Conservation (phyloP, 2,888 invertebrate species). For the Drosophila subquinaria region DNA sequence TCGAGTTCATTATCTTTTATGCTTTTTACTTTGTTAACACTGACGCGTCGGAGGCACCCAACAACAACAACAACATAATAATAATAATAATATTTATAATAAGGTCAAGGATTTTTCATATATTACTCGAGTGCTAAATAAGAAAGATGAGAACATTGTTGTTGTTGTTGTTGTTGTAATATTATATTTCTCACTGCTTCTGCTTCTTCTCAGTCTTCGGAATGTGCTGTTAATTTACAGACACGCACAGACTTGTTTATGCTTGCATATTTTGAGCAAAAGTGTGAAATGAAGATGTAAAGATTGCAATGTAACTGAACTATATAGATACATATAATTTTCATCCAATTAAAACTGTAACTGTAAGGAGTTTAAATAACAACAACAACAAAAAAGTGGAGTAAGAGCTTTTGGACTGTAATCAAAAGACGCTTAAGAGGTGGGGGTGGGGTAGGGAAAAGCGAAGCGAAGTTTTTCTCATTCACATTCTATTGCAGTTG, state of each 20-base stretch:
- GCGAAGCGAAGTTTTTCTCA: constrained; percentile 18
- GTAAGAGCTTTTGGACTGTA: constrained; percentile 5
- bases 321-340: background rate
- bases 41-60: constrained; percentile 3
- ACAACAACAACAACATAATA: background rate
- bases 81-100: constrained; percentile 36
- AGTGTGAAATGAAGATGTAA: constrained; percentile 26
- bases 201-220: constrained; percentile 11
- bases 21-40: constrained; percentile 25
- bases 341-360: constrained; percentile 1
- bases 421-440: background rate
- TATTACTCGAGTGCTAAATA: constrained; percentile 29
- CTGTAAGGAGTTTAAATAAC: too few relatives aligned
- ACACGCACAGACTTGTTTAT: constrained; percentile 24
- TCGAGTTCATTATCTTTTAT: constrained; percentile 71
- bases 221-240: constrained; percentile 21
- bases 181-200: background rate
- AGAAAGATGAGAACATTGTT: constrained; percentile 19
- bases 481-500: constrained; percentile 28
- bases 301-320: constrained; percentile 1
- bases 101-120: constrained; percentile 69
- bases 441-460: background rate
- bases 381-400: too few relatives aligned
- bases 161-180: constrained; percentile 11
- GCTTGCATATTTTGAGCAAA: constrained; percentile 7